Evolutionary conservation across 2,797 vertebrate species (phyloP), one percentile per base, ranked within the genome.

Genomic region (Euphonia xanthogaster): DNA sequence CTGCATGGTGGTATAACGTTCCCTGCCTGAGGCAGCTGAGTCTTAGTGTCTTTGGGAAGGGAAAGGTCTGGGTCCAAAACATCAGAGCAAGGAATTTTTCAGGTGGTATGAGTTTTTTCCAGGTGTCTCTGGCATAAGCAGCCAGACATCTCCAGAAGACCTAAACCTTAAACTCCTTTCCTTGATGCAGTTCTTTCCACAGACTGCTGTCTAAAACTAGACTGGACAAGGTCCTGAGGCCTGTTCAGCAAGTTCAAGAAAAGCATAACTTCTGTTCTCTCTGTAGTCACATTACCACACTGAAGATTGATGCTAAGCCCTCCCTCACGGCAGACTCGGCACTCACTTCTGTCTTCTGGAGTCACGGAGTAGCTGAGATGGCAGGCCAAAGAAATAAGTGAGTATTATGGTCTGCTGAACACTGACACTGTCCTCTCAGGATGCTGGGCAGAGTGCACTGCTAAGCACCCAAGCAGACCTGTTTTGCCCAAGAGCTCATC

Each of bases 381-480:
- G 98, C 98, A 20, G 99, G 99, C 37, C 99, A 99, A 95, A 99
- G 99, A 89, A 99, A 99, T 97, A 99, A 99, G 99, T 99, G 97
- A 98, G 99, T 98, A 92, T 84, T 78, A 22, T 86, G 50, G 14
- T 81, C 53, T 88, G 40, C 74, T 73, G 53, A 25, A 28, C 5
- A 7, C 58, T 70, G 54, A 54, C 20, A 4, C 63, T 14, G 37
- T 82, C 58, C 83, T 73, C 61, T 40, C 22, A 7, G 53, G 45
- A 17, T 71, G 47, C 62, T 54, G 37, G 19, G 25, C 51, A 61
- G 24, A 45, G 58, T 27, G n/a, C 48, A 9, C 45, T 88, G 70
- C 63, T 79, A 23, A 66, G 74, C 24, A 30, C 40, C 37, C 31
- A 72, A 13, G 54, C 39, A 94, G 86, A 55, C 40, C 17, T n/a